phyloP scores from a whole-genome alignment of 2,888 invertebrate species.

The Polydrusus tereticollis region DNA sequence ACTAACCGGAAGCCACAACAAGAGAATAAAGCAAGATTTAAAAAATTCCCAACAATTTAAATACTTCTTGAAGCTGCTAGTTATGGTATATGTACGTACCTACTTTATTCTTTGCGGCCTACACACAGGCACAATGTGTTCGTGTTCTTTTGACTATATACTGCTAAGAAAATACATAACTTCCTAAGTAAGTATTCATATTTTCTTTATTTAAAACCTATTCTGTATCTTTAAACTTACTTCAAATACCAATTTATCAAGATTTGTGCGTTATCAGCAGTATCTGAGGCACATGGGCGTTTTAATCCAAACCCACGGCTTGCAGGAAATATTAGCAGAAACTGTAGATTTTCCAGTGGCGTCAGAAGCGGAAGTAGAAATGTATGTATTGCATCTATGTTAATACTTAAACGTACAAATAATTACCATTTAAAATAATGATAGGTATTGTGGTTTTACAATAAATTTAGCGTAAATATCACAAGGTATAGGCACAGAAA shows the following conservation, averaged over 20 bases:
- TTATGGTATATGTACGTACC: too few species aligned
- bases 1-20: too few species aligned
- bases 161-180: background rate
- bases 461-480: too few species aligned
- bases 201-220: background rate
- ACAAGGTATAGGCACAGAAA: too few species aligned
- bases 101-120: background rate
- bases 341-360: slow-evolving; percentile 7
- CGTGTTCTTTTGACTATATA: background rate
- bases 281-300: slow-evolving; percentile 32
- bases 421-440: too few species aligned
- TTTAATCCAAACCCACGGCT: slow-evolving; percentile 32
- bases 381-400: too few species aligned
- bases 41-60: too few species aligned
- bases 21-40: too few species aligned
- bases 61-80: too few species aligned
- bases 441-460: too few species aligned
- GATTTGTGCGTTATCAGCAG: slow-evolving; percentile 28
- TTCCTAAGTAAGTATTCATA: background rate
- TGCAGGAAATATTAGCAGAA: slow-evolving; percentile 20
- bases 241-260: slow-evolving; percentile 20
- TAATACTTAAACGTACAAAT: too few species aligned
- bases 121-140: background rate
- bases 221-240: background rate
- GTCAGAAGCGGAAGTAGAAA: slow-evolving; percentile 16